A percentile compares a stretch with the other conserved stretches of the same genome.
phyloP scores from a whole-genome alignment of 2,888 invertebrate species.

The Diaprepes abbreviatus region DNA sequence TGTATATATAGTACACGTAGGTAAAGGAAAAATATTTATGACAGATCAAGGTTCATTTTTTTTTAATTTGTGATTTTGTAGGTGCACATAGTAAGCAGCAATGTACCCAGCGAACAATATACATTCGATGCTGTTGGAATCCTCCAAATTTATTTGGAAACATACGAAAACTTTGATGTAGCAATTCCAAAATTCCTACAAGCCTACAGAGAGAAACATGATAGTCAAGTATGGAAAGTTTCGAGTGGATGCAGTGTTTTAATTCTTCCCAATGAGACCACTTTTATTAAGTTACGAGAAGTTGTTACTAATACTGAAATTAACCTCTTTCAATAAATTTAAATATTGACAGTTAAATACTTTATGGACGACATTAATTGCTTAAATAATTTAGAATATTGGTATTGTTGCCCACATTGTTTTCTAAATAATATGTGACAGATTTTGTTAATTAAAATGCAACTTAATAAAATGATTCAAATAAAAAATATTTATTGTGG shows the following conservation, averaged over 20 bases:
- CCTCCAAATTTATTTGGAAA: conserved; percentile 6
- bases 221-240: conserved; percentile 14
- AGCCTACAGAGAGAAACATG: conserved; percentile 3
- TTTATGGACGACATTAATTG: too few species aligned
- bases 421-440: too few species aligned
- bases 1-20: too few species aligned
- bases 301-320: conserved; percentile 5
- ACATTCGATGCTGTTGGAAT: conserved; percentile 15
- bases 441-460: too few species aligned
- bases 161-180: not conserved
- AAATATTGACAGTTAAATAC: too few species aligned
- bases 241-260: conserved; percentile 17
- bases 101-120: conserved; percentile 7
- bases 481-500: too few species aligned
- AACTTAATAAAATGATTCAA: too few species aligned
- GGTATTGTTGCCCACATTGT: too few species aligned
- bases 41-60: too few species aligned
- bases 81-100: conserved; percentile 14
- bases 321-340: conserved; percentile 3
- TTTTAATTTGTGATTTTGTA: too few species aligned
- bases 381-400: too few species aligned
- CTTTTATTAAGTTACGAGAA: conserved; percentile 1
- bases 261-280: conserved; percentile 2
- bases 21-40: too few species aligned
- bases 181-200: conserved; percentile 9